Percentiles rank a stretch among this genome's conserved stretches.
Evolutionary conservation across 2,113 vertebrate species (phyloP).

Genomic region (Gambusia holbrooki): DNA sequence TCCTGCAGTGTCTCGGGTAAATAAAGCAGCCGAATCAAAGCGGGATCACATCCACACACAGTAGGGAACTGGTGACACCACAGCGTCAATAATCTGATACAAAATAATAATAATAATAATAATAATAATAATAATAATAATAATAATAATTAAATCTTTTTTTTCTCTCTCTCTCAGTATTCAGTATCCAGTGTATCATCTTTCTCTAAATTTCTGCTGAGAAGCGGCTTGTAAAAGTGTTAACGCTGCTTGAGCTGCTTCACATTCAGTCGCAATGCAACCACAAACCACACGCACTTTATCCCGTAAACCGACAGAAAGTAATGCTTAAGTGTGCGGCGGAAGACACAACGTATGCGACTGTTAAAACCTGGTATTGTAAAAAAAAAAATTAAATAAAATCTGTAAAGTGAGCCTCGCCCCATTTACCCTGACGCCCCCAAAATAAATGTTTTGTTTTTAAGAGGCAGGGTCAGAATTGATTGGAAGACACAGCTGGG

Average conservation of each 20-base stretch:
- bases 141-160: not conserved
- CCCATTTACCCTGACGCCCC: not conserved
- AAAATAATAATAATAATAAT: not conserved
- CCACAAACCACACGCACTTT: not conserved
- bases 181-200: not conserved
- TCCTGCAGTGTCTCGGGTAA: slow-evolving; percentile 31
- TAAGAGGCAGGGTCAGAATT: too few relatives aligned
- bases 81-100: not conserved
- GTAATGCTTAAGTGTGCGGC: not conserved
- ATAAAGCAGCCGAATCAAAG: slow-evolving; percentile 60
- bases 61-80: slow-evolving; percentile 14
- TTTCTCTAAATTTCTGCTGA: not conserved
- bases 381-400: not conserved
- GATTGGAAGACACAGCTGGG: too few relatives aligned
- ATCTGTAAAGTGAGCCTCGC: too few relatives aligned
- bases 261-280: not conserved
- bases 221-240: not conserved
- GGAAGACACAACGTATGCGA: too few relatives aligned
- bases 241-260: not conserved
- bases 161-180: too few relatives aligned
- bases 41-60: slow-evolving; percentile 23
- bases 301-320: not conserved
- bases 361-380: not conserved
- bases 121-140: too few relatives aligned
- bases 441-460: too few relatives aligned